Evolutionary conservation across 2,888 invertebrate genomes (phyloP).

Genomic region (Dinocampus coccinellae): DNA sequence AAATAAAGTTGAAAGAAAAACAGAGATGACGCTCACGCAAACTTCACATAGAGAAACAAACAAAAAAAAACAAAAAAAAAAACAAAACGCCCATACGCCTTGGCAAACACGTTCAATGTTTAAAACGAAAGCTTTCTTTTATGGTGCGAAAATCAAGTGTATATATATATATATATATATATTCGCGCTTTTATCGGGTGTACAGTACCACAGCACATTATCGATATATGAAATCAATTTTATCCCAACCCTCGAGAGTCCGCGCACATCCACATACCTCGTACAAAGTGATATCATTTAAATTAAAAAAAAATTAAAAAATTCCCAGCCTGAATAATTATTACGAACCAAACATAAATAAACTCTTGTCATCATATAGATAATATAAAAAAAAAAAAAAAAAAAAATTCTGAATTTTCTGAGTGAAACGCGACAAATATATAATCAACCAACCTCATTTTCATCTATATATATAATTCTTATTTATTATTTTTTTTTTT

Average conservation of each 20-base stretch:
- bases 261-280: too few relatives aligned
- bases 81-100: neutral
- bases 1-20: constrained; percentile 18
- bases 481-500: neutral
- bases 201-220: neutral
- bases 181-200: neutral
- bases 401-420: too few relatives aligned
- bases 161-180: neutral
- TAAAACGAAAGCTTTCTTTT: neutral
- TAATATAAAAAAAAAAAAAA: neutral
- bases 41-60: neutral
- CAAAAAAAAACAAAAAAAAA: neutral
- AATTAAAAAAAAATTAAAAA: neutral
- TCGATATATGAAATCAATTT: constrained; percentile 8
- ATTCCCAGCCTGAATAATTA: too few relatives aligned
- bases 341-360: neutral
- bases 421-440: neutral
- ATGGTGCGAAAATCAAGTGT: neutral
- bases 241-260: neutral
- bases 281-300: constrained; percentile 11
- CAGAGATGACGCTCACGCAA: neutral
- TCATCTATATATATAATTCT: neutral
- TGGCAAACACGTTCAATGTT: constrained; percentile 12
- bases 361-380: neutral
- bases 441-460: neutral